Evolutionary conservation across 92 coral and sea anemone genomes (phyloP), one percentile per base, ranked within the genome.

Genomic region (Palythoa caribaeorum): DNA sequence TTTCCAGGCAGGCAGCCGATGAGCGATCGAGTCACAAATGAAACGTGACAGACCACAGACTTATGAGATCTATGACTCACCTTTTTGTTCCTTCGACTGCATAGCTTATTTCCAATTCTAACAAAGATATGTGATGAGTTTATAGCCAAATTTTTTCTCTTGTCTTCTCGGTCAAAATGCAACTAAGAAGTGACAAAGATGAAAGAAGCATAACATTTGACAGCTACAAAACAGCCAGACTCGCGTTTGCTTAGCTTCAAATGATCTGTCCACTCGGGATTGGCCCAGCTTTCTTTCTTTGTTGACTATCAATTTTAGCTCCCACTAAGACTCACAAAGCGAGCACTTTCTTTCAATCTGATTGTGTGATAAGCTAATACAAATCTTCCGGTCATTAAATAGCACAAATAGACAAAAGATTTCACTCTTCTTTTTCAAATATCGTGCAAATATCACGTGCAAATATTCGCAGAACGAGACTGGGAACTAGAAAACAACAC

Each of bases 221-320:
- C 28, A 65, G 71, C 17, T 4, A 38, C 17, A 3, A 14, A 14
- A 35, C 14, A 38, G 3, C 75, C 75, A 11, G 13, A 35, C 37
- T 68, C 13, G 11, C 39, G 15, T 35, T 62, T 80, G 38, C 20
- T n/a, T 7, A 17, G 80, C 38, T 21, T 38, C 60, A 70, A 63
- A 38, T 78, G 84, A 78, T 4, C 70, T 78, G 84, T 81, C 86
- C 17, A 21, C 0, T 19, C 47, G n/a, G 86, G 86, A 81, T 81
- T 81, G 86, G 86, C 47, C 73, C 20, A 17, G 10, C 35, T 63
- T 80, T 63, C 14, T 63, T 62, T 48, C 37, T 80, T 79, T 76
- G 54, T 60, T 39, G 73, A 44, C 38, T 78, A 1, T 40, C n/a
- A 17, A 28, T 20, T 28, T 71, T 71, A 17, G 21, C 5, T 28